phyloP scores from a whole-genome alignment of 2,113 vertebrate species.

The Callionymus lyra region DNA sequence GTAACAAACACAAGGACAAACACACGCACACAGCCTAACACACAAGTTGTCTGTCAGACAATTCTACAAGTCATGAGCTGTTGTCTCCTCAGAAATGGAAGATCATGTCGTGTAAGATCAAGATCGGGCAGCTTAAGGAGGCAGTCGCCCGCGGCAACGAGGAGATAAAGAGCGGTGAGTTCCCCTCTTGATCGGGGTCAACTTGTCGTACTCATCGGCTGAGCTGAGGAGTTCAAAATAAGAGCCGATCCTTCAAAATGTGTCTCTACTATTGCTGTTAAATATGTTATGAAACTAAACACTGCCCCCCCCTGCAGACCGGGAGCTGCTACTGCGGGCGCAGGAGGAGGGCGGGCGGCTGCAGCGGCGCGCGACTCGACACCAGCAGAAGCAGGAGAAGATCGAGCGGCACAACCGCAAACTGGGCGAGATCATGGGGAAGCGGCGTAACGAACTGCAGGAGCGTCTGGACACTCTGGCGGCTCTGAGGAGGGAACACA shows the following conservation, averaged over 20 bases:
- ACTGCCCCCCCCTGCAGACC: conserved; percentile 56
- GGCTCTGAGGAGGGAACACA: conserved; percentile 68
- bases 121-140: conserved; percentile 90
- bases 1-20: no score
- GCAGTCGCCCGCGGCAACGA: conserved; percentile 83
- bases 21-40: no score
- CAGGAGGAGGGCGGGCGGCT: conserved; percentile 88
- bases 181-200: no score
- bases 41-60: no score
- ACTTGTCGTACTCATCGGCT: no score
- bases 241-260: no score
- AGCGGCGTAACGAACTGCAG: conserved; percentile 70
- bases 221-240: no score
- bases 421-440: conserved; percentile 81
- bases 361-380: conserved; percentile 79
- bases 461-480: conserved; percentile 74
- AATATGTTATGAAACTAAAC: no score
- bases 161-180: conserved; percentile 81
- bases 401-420: conserved; percentile 84
- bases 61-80: neutral
- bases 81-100: conserved; percentile 83
- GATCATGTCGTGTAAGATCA: conserved; percentile 95
- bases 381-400: conserved; percentile 93
- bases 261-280: no score
- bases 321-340: conserved; percentile 74